Base-by-base conservation (phyloP, 2,797 vertebrate genomes). In the Poliocrania exsul region DNA sequence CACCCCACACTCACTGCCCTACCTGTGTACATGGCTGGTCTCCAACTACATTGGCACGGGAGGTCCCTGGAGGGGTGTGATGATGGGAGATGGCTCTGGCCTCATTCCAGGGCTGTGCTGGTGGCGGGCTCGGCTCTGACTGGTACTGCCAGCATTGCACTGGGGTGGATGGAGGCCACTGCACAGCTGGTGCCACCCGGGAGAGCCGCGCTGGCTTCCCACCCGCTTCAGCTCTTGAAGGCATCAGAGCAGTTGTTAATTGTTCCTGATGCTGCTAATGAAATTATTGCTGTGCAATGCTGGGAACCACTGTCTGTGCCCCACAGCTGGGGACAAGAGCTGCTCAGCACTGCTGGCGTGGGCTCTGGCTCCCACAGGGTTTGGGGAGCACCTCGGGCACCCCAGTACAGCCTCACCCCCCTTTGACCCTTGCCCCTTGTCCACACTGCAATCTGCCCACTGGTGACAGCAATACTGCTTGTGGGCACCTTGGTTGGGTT, bases 171-270 rank as follows among this genome's bases (percentile, higher is more conserved):
- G 31, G 46, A 72, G 77, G 49, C 62, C 3, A 2, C 5, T 3
- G 11, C 31, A 69, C 77, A 92, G 72, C 65, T 15, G 14, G 54
- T 67, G 88, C 50, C 66, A 67, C 60, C 38, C 4, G 0, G 44
- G 88, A 84, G 87, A 81, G 56, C 46, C 17, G 18, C 1, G 1
- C 88, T 79, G 81, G 75, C 80, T 97, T 95, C 44, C 35, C 89
- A 86, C 95, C 42, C 62, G 5, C 88, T 91, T 93, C 93, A 94
- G 89, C 71, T 97, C 96, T 96, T 79, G 83, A 95, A 97, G 92
- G 96, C 87, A 75, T 96, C 94, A 81, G 96, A 97, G 94, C 96
- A 94, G 96, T 97, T 96, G 95, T 97, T 97, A 98, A 97, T 97
- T 97, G 97, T 95, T 97, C 92, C 93, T 96, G 95, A 94, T 96